Percentiles rank a stretch among this genome's conserved stretches.
Evolutionary conservation across 2,113 vertebrate genomes (phyloP).

Genomic region (Hippocampus guttulatus): DNA sequence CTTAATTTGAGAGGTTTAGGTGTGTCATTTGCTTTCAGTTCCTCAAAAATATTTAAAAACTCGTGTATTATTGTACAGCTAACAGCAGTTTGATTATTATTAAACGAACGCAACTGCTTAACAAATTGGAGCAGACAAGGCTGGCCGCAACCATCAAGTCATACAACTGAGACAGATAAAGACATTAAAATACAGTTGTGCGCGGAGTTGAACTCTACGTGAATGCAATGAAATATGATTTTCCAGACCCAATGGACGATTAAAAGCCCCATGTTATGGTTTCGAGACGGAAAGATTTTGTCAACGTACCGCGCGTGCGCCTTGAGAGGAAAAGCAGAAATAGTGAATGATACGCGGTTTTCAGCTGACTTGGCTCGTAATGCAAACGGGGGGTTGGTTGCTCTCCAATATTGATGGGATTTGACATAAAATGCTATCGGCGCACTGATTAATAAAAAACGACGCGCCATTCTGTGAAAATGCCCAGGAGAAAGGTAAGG

Average conservation of each 20-base stretch:
- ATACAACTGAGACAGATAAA: neutral
- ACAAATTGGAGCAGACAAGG: neutral
- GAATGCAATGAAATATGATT: neutral
- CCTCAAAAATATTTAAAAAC: neutral
- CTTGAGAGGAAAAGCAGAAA: conserved; percentile 47
- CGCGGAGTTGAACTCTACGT: neutral
- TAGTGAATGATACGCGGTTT: conserved; percentile 39
- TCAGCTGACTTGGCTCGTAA: conserved; percentile 38
- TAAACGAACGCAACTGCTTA: neutral
- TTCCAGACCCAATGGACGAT: neutral
- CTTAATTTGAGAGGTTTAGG: neutral
- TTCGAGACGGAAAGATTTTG: conserved; percentile 40
- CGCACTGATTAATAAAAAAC: neutral
- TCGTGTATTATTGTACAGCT: neutral
- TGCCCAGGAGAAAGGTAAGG: conserved; percentile 69
- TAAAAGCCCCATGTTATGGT: neutral
- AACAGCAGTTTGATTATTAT: neutral
- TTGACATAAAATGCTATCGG: neutral
- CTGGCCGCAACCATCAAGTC: neutral
- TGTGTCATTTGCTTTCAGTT: neutral
- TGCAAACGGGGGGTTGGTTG: conserved; percentile 1
- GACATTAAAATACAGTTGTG: neutral
- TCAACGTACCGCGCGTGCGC: conserved; percentile 46
- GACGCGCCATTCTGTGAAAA: conserved; percentile 16
- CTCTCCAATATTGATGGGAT: neutral